Evolutionary conservation across 2,797 vertebrate genomes (phyloP).

Genomic region (Sebastes baramenuke): DNA sequence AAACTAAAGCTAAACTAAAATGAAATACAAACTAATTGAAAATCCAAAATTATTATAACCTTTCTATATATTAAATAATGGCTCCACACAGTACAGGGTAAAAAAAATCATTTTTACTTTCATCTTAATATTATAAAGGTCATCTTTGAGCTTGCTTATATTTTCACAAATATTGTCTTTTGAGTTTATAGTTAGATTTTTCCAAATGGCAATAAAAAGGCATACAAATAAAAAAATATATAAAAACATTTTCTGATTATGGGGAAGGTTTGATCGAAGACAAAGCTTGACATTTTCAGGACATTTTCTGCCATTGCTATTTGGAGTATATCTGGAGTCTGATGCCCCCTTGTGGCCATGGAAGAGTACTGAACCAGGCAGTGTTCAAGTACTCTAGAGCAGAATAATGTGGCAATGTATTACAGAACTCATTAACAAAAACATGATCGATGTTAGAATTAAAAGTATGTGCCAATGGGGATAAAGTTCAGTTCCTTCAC

Average conservation of each 20-base stretch:
- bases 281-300: neutral
- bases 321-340: neutral
- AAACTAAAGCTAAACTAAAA: neutral
- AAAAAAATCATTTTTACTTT: neutral
- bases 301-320: neutral
- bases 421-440: neutral
- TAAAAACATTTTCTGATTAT: no score
- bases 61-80: no score
- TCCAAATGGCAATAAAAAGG: neutral
- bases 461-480: neutral
- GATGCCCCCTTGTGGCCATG: conserved; percentile 63
- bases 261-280: neutral
- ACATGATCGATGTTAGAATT: neutral
- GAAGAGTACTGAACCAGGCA: neutral
- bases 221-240: neutral
- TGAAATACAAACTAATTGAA: neutral
- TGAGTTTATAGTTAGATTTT: neutral
- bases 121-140: neutral
- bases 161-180: neutral
- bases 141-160: neutral
- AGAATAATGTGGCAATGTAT: neutral
- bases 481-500: neutral
- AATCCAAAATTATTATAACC: neutral
- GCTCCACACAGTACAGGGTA: no score
- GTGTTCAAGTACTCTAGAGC: neutral